These are phyloP conservation scores for Lutraria lutraria DNA, from an alignment of 2,888 invertebrate genomes.

Conservation along the genomic window DNA sequence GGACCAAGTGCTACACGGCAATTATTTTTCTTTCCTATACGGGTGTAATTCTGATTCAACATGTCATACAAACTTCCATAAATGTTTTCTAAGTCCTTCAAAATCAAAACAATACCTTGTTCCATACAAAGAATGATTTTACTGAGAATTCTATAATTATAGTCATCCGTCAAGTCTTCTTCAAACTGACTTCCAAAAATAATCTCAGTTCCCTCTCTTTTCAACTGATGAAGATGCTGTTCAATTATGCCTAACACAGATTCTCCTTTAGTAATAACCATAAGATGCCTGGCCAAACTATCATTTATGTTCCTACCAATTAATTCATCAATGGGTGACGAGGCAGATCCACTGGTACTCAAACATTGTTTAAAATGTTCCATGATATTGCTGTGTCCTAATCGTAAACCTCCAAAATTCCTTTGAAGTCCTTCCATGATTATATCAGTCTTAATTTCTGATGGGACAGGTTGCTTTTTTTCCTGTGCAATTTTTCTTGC, in stretches of 20 bases:
- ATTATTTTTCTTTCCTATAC: conserved; percentile 73
- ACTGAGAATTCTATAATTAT: conserved; percentile 75
- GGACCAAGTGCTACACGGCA: conserved; percentile 76
- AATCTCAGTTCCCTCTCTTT: conserved; percentile 62
- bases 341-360: neutral
- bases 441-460: conserved; percentile 39
- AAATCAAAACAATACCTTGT: conserved; percentile 71
- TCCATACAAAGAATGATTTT: conserved; percentile 80
- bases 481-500: conserved; percentile 27
- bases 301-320: conserved; percentile 72
- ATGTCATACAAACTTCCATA: conserved; percentile 79
- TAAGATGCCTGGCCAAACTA: conserved; percentile 70
- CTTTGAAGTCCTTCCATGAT: conserved; percentile 71
- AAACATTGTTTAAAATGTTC: conserved; percentile 55
- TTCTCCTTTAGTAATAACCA: conserved; percentile 74
- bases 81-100: conserved; percentile 77
- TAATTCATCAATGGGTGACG: conserved; percentile 55
- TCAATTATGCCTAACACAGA: conserved; percentile 71
- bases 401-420: conserved; percentile 75
- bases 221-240: conserved; percentile 49
- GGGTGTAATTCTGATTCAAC: conserved; percentile 78
- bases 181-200: conserved; percentile 79
- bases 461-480: conserved; percentile 3
- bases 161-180: conserved; percentile 77
- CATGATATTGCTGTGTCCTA: conserved; percentile 58